Evolutionary conservation across 1,140 invertebrate species (phyloP), one percentile per base, ranked within the genome.

Genomic region (Cotesia glomerata): DNA sequence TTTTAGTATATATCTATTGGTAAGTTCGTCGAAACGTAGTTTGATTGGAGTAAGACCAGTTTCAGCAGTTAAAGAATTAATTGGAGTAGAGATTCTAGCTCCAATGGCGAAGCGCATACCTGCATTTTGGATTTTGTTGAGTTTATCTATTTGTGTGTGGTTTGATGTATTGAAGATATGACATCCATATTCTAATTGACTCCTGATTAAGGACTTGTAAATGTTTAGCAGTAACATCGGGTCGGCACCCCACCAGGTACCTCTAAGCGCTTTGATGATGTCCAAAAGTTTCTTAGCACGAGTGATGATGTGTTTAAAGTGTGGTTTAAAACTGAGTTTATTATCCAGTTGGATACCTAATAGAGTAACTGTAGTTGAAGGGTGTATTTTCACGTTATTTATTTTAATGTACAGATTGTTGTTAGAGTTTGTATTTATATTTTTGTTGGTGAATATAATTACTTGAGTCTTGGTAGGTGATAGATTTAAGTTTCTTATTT

Each of bases 241-340:
- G 54, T 74, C 67, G 0, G 71, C 68, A 0, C 74, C 73, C 76
- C 76, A 77, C 62, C 70, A 69, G 9, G 74, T 75, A 26, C 51
- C 63, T 18, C 76, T 54, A 0, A 75, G 51, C 16, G 35, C 71
- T 75, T 77, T 77, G 4, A 77, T 39, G 5, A 77, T 36, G 14
- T 71, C 32, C 0, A 75, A 14, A 26, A 63, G 58, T 9, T 64
- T 62, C 34, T 13, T 56, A 0, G 11, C 11, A 1, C 36, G 67
- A 26, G 34, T 8, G 3, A 32, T 39, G 16, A 71, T 1, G 34
- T 32, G 36, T n/a, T 72, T 13, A 2, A 67, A 45, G n/a, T 75
- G 74, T 9, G 35, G 18, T 13, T 68, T 67, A 62, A 67, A 66
- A 11, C n/a, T 35, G 8, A 75, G 56, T 54, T 71, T 72, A 36